A percentile compares a stretch with the other conserved stretches of the same genome.
These are phyloP conservation scores for Mormyrops boulengeri DNA, from an alignment of 2,797 vertebrate species.

Conservation along the genomic window DNA sequence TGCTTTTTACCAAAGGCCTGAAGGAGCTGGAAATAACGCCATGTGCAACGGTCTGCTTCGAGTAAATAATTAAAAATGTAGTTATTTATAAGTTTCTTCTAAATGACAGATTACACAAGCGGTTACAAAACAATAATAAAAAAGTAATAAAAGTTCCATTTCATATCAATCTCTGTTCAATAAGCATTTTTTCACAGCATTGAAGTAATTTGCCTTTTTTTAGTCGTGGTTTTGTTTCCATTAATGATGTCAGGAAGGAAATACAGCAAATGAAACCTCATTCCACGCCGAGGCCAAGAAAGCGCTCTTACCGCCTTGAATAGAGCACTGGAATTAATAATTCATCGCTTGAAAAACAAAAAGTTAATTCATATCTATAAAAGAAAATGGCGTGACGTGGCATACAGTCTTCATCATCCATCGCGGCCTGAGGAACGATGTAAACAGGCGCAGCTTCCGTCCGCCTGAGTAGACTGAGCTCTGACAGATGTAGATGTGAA, in stretches of 20 bases:
- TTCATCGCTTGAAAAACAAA: not conserved
- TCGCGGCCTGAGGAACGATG: not conserved
- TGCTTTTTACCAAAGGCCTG: not conserved
- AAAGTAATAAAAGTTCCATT: not conserved
- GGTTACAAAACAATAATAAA: not conserved
- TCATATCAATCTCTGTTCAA: not conserved
- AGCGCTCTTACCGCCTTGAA: not conserved
- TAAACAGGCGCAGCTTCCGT: not conserved
- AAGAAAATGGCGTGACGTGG: not conserved
- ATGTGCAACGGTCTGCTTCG: not conserved
- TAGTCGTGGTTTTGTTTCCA: not conserved
- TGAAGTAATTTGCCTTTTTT: not conserved
- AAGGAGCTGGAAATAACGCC: not conserved
- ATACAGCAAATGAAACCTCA: not conserved
- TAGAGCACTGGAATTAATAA: not conserved
- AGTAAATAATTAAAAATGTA: constrained; percentile 5
- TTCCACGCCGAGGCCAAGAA: not conserved
- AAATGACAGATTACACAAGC: not conserved
- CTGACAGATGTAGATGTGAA: not conserved
- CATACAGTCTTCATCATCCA: not conserved
- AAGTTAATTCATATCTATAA: not conserved
- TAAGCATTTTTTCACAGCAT: not conserved
- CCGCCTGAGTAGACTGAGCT: not conserved
- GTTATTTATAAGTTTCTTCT: not conserved
- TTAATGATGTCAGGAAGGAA: not conserved